Percentiles rank a stretch among this genome's conserved stretches.
phyloP scores from a whole-genome alignment of 1,140 invertebrate genomes.

The Drosophila neocordata region DNA sequence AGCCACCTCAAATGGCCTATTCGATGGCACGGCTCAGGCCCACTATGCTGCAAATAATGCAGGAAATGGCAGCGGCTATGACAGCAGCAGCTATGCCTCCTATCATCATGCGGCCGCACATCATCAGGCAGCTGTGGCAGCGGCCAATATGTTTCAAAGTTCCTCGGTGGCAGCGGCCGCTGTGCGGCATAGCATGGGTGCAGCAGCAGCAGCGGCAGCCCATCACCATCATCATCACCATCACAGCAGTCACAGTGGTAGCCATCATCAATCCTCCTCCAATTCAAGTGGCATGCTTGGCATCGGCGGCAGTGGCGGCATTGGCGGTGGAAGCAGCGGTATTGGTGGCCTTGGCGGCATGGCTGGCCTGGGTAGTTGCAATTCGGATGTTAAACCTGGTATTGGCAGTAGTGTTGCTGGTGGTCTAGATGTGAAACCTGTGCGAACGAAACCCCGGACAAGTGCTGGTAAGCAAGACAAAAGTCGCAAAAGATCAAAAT shows the following conservation, averaged over 20 bases:
- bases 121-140: constrained; percentile 73
- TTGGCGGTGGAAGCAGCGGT: constrained; percentile 51
- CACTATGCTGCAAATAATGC: constrained; percentile 68
- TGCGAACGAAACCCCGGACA: constrained; percentile 81
- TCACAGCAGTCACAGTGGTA: constrained; percentile 45
- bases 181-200: constrained; percentile 76
- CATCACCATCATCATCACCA: constrained; percentile 75
- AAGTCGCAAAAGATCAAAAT: constrained; percentile 63
- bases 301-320: constrained; percentile 43
- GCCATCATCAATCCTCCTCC: constrained; percentile 51
- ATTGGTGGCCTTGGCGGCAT: constrained; percentile 29
- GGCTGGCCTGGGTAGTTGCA: constrained; percentile 34
- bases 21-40: constrained; percentile 77
- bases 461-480: constrained; percentile 83
- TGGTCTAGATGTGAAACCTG: constrained; percentile 72
- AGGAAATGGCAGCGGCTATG: constrained; percentile 45
- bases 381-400: constrained; percentile 18
- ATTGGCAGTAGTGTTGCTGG: constrained; percentile 24
- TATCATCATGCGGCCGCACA: constrained; percentile 78
- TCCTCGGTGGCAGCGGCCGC: constrained; percentile 75
- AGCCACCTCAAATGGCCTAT: constrained; percentile 66
- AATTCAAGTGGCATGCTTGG: constrained; percentile 39
- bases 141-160: constrained; percentile 80
- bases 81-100: constrained; percentile 72
- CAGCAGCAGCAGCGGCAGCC: constrained; percentile 57